These are phyloP conservation scores for Lycocerus yunnanus DNA, from an alignment of 2,888 invertebrate species.

Conservation along the genomic window DNA sequence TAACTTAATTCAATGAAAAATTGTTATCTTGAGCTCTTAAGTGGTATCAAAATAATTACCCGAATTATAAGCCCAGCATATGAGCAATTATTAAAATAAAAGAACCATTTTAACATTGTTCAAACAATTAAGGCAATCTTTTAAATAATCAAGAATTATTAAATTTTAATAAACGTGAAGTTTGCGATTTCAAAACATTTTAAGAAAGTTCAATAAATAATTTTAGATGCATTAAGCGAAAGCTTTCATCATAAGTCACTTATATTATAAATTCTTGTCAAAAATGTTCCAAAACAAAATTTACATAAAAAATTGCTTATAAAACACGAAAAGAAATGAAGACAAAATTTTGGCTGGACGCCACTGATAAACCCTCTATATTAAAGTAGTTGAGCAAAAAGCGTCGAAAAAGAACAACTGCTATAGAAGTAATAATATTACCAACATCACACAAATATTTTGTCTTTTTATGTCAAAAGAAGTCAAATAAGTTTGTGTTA, in stretches of 20 bases:
- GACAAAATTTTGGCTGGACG: constrained; percentile 10
- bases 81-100: not conserved
- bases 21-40: not conserved
- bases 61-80: not conserved
- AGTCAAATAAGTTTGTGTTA: constrained; percentile 28
- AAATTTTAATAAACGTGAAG: not conserved
- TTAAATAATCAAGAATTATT: not conserved
- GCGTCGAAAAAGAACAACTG: constrained; percentile 35
- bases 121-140: not conserved
- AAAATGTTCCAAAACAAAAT: not conserved
- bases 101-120: not conserved
- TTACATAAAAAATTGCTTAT: not conserved
- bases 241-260: not conserved
- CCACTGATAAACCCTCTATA: constrained; percentile 32
- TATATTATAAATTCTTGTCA: not conserved
- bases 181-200: not conserved
- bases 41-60: not conserved
- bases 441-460: constrained; percentile 37
- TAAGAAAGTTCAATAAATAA: not conserved
- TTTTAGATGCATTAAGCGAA: not conserved
- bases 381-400: constrained; percentile 32
- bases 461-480: constrained; percentile 32
- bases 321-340: not conserved
- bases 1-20: not conserved
- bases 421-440: constrained; percentile 42